Percentiles rank a stretch among this genome's conserved stretches.
Conservation (phyloP, 2,888 invertebrate genomes). For the Ganaspis brasiliensis region DNA sequence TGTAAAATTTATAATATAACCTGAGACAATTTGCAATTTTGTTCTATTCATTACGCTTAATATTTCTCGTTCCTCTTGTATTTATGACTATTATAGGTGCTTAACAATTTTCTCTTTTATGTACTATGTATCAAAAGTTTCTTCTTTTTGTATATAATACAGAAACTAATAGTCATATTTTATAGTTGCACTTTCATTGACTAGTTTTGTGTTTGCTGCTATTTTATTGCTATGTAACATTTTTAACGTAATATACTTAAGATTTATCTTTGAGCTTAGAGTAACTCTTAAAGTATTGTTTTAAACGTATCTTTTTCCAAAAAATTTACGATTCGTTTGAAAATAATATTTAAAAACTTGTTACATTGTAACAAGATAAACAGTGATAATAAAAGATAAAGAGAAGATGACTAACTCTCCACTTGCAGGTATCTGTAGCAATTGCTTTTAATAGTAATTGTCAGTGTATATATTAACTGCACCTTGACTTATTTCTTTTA, state of each 20-base stretch:
- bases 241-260: background rate
- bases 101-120: conserved; percentile 53
- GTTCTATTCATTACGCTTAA: conserved; percentile 50
- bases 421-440: conserved; percentile 71
- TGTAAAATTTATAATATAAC: conserved; percentile 59
- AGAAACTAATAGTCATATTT: conserved; percentile 73
- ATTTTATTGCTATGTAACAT: conserved; percentile 37
- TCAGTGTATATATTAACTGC: conserved; percentile 51
- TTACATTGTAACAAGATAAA: background rate
- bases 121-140: conserved; percentile 56
- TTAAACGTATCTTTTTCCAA: background rate
- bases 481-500: background rate
- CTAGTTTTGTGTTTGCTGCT: conserved; percentile 77
- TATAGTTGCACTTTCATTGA: conserved; percentile 81
- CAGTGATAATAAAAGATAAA: conserved; percentile 48
- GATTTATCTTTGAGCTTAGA: conserved; percentile 12
- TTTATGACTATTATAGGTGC: conserved; percentile 55
- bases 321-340: background rate
- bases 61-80: conserved; percentile 52
- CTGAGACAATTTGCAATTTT: conserved; percentile 66
- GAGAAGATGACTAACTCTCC: conserved; percentile 57
- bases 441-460: conserved; percentile 61
- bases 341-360: background rate
- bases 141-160: conserved; percentile 55
- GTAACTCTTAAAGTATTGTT: conserved; percentile 3